These are phyloP conservation scores for Pseudachorutes palmiensis DNA, from an alignment of 1,140 invertebrate species.

Conservation along the genomic window DNA sequence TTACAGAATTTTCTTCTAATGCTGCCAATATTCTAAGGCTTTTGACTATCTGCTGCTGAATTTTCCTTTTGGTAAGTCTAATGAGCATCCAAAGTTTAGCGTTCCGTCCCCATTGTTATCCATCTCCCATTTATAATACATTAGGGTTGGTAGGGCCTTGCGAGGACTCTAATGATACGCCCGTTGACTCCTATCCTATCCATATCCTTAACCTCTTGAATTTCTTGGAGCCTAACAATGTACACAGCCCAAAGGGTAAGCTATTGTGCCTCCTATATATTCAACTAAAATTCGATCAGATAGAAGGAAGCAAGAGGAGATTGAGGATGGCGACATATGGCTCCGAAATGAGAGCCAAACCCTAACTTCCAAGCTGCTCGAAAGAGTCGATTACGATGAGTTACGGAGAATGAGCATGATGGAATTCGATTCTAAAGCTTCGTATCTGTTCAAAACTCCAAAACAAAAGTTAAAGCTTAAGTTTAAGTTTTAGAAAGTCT, in stretches of 20 bases:
- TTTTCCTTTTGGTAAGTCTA: not conserved
- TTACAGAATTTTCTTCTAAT: too few relatives aligned
- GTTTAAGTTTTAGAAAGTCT: too few relatives aligned
- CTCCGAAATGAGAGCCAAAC: not conserved
- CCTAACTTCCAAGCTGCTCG: not conserved
- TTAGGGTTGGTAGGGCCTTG: not conserved
- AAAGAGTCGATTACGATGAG: not conserved
- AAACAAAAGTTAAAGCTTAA: not conserved
- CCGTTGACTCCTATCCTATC: conserved; percentile 3
- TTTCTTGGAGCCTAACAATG: not conserved
- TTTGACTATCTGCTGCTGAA: too few relatives aligned
- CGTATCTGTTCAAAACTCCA: not conserved
- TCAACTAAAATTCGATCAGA: conserved; percentile 12
- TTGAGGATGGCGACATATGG: conserved; percentile 5
- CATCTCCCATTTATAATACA: conserved; percentile 8
- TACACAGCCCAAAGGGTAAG: not conserved
- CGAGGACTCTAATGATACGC: conserved; percentile 4
- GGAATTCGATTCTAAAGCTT: not conserved
- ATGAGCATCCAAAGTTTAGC: not conserved
- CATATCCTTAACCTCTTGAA: conserved; percentile 1
- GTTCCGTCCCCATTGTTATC: conserved; percentile 2
- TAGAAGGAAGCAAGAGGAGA: not conserved
- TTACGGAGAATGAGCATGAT: not conserved
- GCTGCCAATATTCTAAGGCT: too few relatives aligned
- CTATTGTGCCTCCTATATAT: not conserved